Evolutionary conservation across 2,888 invertebrate species (phyloP).

Genomic region (Clistopyga incitator): DNA sequence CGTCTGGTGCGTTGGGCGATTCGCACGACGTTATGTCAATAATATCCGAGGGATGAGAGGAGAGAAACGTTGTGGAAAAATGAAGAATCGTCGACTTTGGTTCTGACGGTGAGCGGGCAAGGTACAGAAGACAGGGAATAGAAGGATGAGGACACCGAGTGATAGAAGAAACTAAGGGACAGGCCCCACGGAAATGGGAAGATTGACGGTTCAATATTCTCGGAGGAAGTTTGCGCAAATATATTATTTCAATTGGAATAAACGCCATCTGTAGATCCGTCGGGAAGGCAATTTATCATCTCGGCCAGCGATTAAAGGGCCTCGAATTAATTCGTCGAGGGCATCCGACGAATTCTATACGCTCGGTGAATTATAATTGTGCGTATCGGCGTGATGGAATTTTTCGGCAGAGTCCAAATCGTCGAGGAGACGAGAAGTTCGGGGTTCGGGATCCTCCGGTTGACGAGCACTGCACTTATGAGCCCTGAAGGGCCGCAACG

Average conservation of each 20-base stretch:
- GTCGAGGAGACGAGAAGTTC: not conserved
- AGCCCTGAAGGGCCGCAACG: constrained; percentile 10
- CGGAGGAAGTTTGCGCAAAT: constrained; percentile 21
- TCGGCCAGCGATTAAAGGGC: not conserved
- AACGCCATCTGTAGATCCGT: constrained; percentile 3
- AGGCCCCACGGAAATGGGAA: constrained; percentile 12
- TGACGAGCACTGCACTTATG: constrained; percentile 48
- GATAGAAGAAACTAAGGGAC: constrained; percentile 20
- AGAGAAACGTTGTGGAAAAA: constrained; percentile 62
- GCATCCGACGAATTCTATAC: not conserved
- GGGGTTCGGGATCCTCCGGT: constrained; percentile 8
- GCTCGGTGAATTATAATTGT: constrained; percentile 26
- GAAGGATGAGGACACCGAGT: not conserved
- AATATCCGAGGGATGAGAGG: constrained; percentile 9
- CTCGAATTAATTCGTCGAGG: not conserved
- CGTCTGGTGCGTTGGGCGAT: not conserved
- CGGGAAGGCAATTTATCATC: constrained; percentile 47
- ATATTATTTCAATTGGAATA: constrained; percentile 41
- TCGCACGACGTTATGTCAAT: not conserved
- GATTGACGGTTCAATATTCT: constrained; percentile 63
- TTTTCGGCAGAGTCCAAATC: not conserved
- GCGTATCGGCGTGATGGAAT: constrained; percentile 7
- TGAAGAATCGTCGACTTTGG: constrained; percentile 43
- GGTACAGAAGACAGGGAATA: not conserved
- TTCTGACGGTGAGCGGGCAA: not conserved